Evolutionary conservation across 2,113 vertebrate genomes (phyloP).

Genomic region (Edolisoma coerulescens): DNA sequence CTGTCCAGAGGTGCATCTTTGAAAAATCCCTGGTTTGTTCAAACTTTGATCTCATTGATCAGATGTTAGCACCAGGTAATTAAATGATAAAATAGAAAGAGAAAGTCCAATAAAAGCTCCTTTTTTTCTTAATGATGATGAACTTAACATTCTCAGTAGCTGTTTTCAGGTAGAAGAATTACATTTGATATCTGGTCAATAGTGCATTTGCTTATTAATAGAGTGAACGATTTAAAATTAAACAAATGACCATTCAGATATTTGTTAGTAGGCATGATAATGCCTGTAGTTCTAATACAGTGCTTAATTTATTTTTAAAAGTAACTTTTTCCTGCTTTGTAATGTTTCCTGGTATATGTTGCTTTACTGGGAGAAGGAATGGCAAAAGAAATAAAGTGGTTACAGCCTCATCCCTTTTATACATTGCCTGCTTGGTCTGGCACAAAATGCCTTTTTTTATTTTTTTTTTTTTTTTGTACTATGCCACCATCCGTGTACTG

Average conservation of each 20-base stretch:
- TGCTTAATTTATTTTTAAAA: background rate
- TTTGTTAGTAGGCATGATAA: background rate
- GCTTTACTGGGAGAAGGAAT: background rate
- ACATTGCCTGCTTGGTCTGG: background rate
- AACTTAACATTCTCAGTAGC: background rate
- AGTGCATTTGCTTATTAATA: conserved; percentile 36
- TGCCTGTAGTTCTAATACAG: background rate
- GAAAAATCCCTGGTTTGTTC: background rate
- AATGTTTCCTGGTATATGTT: background rate
- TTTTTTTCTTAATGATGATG: conserved; percentile 52
- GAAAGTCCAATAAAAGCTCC: conserved; percentile 56
- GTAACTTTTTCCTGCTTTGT: background rate
- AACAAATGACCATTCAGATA: background rate
- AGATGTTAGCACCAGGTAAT: conserved; percentile 35
- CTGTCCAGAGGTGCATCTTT: background rate
- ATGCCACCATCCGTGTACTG: accelerated
- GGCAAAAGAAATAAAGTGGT: background rate
- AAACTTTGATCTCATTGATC: conserved; percentile 41
- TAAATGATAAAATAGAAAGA: conserved; percentile 61
- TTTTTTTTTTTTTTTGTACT: background rate
- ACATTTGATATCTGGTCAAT: conserved; percentile 17
- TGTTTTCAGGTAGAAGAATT: conserved; percentile 28
- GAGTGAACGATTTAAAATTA: conserved; percentile 13
- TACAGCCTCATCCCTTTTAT: background rate
- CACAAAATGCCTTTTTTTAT: background rate